A percentile compares a stretch with the other conserved stretches of the same genome.
phyloP scores from a whole-genome alignment of 2,113 vertebrate genomes.

The Dasyprocta punctata region DNA sequence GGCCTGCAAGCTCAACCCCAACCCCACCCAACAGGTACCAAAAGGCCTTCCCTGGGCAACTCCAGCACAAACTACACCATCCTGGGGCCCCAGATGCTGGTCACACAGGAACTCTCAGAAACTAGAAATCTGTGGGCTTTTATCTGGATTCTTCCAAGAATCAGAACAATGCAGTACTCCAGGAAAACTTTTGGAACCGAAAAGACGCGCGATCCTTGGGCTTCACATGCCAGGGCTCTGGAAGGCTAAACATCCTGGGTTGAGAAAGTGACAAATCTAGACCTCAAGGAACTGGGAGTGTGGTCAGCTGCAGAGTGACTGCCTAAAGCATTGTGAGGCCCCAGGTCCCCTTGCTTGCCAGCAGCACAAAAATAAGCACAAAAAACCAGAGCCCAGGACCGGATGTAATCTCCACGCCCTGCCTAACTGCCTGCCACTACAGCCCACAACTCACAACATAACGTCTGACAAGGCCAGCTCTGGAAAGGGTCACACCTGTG shows the following conservation, averaged over 20 bases:
- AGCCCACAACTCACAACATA: background rate
- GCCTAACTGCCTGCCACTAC: background rate
- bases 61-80: background rate
- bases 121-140: background rate
- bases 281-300: background rate
- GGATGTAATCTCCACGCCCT: background rate
- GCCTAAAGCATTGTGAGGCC: background rate
- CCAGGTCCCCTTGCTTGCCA: background rate
- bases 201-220: background rate
- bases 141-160: background rate
- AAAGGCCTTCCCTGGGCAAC: background rate
- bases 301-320: background rate
- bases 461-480: background rate
- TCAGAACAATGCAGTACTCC: background rate
- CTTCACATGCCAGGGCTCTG: background rate
- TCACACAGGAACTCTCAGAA: background rate
- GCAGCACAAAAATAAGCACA: background rate
- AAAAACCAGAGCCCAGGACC: background rate
- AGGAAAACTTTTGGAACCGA: background rate
- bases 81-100: background rate
- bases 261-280: background rate
- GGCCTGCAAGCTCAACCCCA: background rate
- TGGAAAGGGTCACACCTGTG: background rate
- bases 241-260: background rate
- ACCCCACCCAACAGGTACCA: slow-evolving; percentile 18